These are phyloP conservation scores for Epinotia brunnichana DNA, from an alignment of 2,888 invertebrate genomes.

Conservation along the genomic window DNA sequence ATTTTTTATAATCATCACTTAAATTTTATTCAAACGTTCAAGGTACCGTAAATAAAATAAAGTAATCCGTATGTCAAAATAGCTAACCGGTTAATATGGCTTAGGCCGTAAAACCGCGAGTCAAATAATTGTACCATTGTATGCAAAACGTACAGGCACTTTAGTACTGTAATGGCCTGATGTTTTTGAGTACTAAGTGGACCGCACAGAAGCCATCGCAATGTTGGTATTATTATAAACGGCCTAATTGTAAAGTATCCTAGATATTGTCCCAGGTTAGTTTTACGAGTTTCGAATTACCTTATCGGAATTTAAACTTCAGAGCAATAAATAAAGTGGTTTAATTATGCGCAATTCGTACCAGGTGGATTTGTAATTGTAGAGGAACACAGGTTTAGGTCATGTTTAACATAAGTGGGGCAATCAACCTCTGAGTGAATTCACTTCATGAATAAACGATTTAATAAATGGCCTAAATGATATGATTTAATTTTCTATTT, in stretches of 20 bases:
- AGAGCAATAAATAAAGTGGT: conserved; percentile 14
- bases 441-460: background rate
- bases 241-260: conserved; percentile 11
- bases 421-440: background rate
- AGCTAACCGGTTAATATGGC: conserved; percentile 29
- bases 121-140: conserved; percentile 61
- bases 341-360: conserved; percentile 33
- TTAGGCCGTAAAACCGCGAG: conserved; percentile 39
- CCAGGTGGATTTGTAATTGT: conserved; percentile 13
- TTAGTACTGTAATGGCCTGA: conserved; percentile 63
- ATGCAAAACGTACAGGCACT: conserved; percentile 75
- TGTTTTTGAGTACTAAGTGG: conserved; percentile 75
- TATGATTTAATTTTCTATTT: background rate
- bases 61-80: conserved; percentile 29
- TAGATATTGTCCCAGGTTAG: conserved; percentile 41
- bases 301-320: conserved; percentile 34
- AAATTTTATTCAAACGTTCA: conserved; percentile 10
- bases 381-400: conserved; percentile 7
- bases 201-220: conserved; percentile 67
- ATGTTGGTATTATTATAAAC: conserved; percentile 45
- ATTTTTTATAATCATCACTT: conserved; percentile 8
- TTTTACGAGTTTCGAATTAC: conserved; percentile 32
- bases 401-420: conserved; percentile 14
- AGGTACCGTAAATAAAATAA: conserved; percentile 17
- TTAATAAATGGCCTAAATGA: background rate